A percentile compares a stretch with the other conserved stretches of the same genome.
Conservation (phyloP, 1,140 invertebrate species). For the Drosophila nebulosa region DNA sequence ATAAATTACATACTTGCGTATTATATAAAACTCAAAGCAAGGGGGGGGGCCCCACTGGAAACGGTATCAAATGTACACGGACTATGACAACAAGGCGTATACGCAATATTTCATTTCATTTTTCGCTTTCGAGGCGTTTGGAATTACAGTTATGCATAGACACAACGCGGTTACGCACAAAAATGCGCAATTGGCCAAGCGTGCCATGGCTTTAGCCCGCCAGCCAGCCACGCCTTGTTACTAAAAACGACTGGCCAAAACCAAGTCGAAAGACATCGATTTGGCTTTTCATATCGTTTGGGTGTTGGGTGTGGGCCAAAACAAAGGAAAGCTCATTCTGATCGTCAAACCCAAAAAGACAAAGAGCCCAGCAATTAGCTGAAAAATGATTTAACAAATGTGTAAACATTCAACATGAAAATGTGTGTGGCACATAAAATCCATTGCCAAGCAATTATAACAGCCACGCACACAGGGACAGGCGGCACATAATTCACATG, state of each 20-base stretch:
- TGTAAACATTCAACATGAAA: conserved; percentile 49
- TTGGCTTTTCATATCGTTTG: neutral
- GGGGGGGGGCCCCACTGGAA: conserved; percentile 11
- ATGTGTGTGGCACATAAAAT: conserved; percentile 53
- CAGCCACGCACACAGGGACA: neutral
- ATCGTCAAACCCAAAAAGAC: conserved; percentile 25
- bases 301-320: conserved; percentile 24
- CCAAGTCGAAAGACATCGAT: neutral
- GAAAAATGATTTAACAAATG: conserved; percentile 41
- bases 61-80: conserved; percentile 58
- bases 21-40: conserved; percentile 53
- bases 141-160: conserved; percentile 60
- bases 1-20: conserved; percentile 39
- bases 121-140: conserved; percentile 40
- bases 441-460: conserved; percentile 66
- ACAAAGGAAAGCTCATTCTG: neutral
- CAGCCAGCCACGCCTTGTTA: neutral
- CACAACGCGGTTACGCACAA: conserved; percentile 44
- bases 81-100: conserved; percentile 55
- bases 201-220: conserved; percentile 9
- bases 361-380: neutral
- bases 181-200: conserved; percentile 64
- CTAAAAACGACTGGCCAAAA: neutral
- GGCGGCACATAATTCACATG: conserved; percentile 53
- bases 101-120: conserved; percentile 62